Evolutionary conservation across 2,888 invertebrate species (phyloP), one percentile per base, ranked within the genome.

Genomic region (Eulithis prunata): DNA sequence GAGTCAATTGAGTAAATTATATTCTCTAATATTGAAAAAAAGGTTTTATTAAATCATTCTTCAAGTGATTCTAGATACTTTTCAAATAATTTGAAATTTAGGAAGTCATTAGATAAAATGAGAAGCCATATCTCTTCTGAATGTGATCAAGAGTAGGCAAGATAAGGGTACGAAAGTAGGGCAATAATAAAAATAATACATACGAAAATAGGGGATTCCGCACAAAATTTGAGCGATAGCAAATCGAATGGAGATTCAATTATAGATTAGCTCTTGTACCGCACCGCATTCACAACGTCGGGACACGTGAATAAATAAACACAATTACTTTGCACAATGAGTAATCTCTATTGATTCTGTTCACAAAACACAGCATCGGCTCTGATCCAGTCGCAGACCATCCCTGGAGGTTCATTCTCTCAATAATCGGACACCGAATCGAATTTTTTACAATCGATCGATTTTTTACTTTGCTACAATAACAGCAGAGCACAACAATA

Each of bases 241-340:
- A 84, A 85, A 90, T 87, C 86, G 84, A 89, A 90, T 86, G 84
- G 85, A 88, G 92, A 93, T 93, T 93, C 89, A 89, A 92, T 93
- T 93, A 92, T 89, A 92, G 92, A 93, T 93, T 91, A 92, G 91
- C 87, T 82, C 83, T 88, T 88, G 84, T 86, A 85, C 79, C 81
- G 86, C 72, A 89, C 91, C 91, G 82, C 90, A 90, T 87, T 83
- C 88, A 87, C 89, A 87, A 85, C 85, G 84, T 80, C 78, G 87
- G 86, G 82, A 89, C 90, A 92, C 91, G 90, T 89, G 92, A 91
- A 91, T 92, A 92, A 89, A 91, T 93, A 93, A 91, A 92, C 89
- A 93, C 90, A 91, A 93, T 93, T 88, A 91, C 83, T 77, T 80
- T 81, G 78, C 78, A 92, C 91, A 91, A 93, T 84, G 86, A 82